Conservation (phyloP, 2,888 invertebrate species). For the Choristoneura rosaceana region DNA sequence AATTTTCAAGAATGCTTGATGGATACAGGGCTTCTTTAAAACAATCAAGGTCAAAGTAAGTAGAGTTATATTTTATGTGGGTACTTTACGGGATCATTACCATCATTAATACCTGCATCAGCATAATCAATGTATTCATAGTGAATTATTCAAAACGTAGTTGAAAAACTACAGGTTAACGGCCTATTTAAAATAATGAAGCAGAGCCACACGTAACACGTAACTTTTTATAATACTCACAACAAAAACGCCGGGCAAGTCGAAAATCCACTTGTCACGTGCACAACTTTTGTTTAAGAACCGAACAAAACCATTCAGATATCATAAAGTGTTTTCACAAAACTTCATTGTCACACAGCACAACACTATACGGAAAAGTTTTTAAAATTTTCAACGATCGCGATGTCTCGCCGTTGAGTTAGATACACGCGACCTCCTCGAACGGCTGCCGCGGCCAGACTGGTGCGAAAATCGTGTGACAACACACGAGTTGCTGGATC, state of each 20-base stretch:
- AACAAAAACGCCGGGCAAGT: slow-evolving; percentile 61
- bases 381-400: slow-evolving; percentile 56
- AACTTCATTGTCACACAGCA: slow-evolving; percentile 62
- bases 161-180: slow-evolving; percentile 23
- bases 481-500: slow-evolving; percentile 25
- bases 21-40: neutral
- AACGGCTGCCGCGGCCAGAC: slow-evolving; percentile 37
- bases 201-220: slow-evolving; percentile 7
- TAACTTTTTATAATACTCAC: slow-evolving; percentile 42
- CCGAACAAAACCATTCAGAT: slow-evolving; percentile 46
- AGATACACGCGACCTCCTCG: slow-evolving; percentile 32
- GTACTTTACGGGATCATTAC: slow-evolving; percentile 5
- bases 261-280: slow-evolving; percentile 66
- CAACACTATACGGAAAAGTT: slow-evolving; percentile 63
- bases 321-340: slow-evolving; percentile 64
- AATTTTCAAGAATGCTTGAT: neutral
- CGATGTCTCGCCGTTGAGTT: slow-evolving; percentile 52
- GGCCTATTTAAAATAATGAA: slow-evolving; percentile 30
- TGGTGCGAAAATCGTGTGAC: slow-evolving; percentile 28
- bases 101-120: neutral
- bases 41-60: neutral
- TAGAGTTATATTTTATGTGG: neutral
- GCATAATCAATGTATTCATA: slow-evolving; percentile 5
- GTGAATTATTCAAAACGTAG: slow-evolving; percentile 15
- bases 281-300: slow-evolving; percentile 48